Base-by-base conservation (phyloP, 1,140 invertebrate species). In the Trigoniulus corallinus region DNA sequence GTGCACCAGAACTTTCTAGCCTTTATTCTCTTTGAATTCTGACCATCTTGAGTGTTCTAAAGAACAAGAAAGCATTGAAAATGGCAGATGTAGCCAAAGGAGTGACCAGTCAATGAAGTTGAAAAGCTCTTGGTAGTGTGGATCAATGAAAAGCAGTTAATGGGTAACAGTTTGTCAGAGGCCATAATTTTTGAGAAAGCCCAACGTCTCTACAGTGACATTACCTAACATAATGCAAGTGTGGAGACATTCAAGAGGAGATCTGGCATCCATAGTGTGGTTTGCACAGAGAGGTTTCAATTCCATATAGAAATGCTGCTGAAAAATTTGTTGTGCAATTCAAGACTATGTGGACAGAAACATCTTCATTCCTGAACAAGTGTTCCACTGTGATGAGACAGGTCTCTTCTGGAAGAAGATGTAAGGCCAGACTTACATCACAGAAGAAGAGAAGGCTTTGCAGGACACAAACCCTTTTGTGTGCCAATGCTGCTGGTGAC, bases 311-410 rank as follows among this genome's bases (percentile, higher is more conserved):
- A 26, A 47, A 47, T 18, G 46, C 23, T n/a, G 46, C 46, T 13
- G 46, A 39, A 18, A 18, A 12, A 18, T 39, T 39, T 18, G 37
- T 39, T 39, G 37, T 18, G 7, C 20, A 47, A 4, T 47, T 47
- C 29, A 47, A 27, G 26, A 52, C 10, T 21, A 22, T 23, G 26
- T 47, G 25, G n/a, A n/a, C n/a, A n/a, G n/a, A n/a, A n/a, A n/a
- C n/a, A 44, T 24, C 22, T 52, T 46, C 29, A 15, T 27, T 25
- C 37, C 43, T 18, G 2, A 52, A 1, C 50, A 52, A 40, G 27
- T 52, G 34, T 52, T 52, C 34, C 23, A 52, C 47, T 13, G 24
- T 47, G 50, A 63, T 53, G 2, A 67, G 48, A 51, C 65, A 64
- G 10, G 64, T 59, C 10, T 64, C 64, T 21, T n/a, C n/a, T n/a